Percentiles rank a stretch among this genome's conserved stretches.
Conservation (phyloP, 2,113 vertebrate species). For the Miniopterus natalensis region DNA sequence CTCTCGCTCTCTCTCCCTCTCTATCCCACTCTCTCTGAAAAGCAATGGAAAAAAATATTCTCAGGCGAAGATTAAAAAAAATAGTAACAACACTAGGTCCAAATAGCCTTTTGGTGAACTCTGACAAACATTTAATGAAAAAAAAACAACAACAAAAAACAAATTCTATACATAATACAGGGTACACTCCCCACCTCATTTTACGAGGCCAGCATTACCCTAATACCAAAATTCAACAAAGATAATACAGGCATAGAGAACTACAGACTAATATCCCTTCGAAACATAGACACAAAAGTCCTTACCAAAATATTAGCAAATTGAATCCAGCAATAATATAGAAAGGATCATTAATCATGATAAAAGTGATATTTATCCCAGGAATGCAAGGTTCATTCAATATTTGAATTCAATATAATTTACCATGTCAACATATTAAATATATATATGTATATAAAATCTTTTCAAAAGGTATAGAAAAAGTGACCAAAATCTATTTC, state of each 20-base stretch:
- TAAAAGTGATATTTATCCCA: not conserved
- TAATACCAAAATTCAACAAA: not conserved
- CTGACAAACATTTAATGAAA: not conserved
- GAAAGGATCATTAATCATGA: not conserved
- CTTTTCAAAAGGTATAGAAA: not conserved
- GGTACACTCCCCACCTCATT: not conserved
- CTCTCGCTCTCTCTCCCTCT: too few relatives aligned
- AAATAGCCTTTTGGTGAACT: not conserved
- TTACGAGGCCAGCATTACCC: not conserved
- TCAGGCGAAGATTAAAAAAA: too few relatives aligned
- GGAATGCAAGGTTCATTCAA: not conserved
- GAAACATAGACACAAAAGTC: not conserved
- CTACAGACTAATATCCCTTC: not conserved
- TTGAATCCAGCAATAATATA: not conserved
- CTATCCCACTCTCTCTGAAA: too few relatives aligned
- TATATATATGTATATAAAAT: not conserved
- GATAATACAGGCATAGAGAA: not conserved
- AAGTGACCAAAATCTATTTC: not conserved
- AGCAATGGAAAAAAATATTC: too few relatives aligned
- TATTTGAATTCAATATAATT: slow-evolving; percentile 33
- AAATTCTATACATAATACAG: not conserved
- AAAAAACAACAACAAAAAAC: not conserved
- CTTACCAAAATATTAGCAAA: not conserved
- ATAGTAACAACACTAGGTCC: not conserved
- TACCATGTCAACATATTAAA: not conserved